These are phyloP conservation scores for Orthonyx spaldingii DNA, from an alignment of 2,113 vertebrate species.

Conservation along the genomic window DNA sequence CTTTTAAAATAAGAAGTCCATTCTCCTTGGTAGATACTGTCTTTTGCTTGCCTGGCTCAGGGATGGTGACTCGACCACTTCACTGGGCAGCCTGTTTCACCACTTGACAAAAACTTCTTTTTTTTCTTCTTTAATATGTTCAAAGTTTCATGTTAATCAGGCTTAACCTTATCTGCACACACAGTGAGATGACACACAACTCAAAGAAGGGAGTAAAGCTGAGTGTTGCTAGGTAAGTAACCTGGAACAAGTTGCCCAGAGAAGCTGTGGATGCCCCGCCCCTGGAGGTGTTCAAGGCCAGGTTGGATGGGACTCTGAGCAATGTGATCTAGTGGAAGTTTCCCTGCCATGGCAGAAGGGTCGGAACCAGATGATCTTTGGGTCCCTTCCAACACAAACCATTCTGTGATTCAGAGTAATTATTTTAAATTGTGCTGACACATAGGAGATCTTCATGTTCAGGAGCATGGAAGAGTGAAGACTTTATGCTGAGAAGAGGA, in stretches of 20 bases:
- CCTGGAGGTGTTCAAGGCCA: not conserved
- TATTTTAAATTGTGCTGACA: not conserved
- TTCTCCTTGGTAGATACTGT: not conserved
- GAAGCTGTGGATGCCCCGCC: not conserved
- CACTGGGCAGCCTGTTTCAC: not conserved
- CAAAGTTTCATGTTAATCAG: not conserved
- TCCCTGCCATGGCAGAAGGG: fast-evolving
- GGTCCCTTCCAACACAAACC: not conserved
- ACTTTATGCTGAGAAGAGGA: not conserved
- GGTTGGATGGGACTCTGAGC: not conserved
- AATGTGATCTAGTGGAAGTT: not conserved
- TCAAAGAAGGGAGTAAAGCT: not conserved
- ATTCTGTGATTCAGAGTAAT: not conserved
- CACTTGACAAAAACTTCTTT: not conserved
- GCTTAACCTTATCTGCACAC: not conserved
- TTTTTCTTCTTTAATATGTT: not conserved
- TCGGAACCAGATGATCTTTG: not conserved
- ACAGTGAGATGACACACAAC: not conserved
- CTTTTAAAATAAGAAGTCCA: not conserved
- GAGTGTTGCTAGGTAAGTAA: not conserved
- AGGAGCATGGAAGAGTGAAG: not conserved
- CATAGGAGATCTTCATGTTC: not conserved
- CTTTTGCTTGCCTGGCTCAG: not conserved
- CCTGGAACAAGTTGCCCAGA: not conserved
- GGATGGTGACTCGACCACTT: not conserved